A percentile compares a stretch with the other conserved stretches of the same genome.
Evolutionary conservation across 2,113 vertebrate genomes (phyloP).

Genomic region (Callocephalon fimbriatum): DNA sequence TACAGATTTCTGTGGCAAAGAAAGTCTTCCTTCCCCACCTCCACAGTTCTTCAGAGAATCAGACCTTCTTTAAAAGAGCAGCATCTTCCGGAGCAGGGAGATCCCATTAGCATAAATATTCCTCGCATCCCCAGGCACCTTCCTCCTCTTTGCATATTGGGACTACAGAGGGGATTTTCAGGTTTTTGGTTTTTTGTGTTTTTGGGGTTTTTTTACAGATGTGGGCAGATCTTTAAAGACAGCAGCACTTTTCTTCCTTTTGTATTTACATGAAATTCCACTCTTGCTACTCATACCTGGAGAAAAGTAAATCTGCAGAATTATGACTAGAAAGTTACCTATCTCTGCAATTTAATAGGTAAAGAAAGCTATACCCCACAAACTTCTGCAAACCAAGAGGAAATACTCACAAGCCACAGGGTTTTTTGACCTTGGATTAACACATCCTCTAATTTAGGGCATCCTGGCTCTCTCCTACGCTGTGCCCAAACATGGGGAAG

Average conservation of each 20-base stretch:
- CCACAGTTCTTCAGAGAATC: neutral
- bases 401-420: neutral
- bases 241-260: neutral
- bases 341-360: neutral
- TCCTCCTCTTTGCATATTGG: neutral
- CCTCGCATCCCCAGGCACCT: neutral
- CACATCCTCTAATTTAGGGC: neutral
- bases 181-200: accelerated
- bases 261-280: neutral
- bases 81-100: neutral
- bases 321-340: neutral
- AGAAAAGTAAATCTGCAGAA: neutral
- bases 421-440: neutral
- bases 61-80: neutral
- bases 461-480: neutral
- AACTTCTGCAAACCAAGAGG: neutral
- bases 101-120: neutral
- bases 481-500: neutral
- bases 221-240: neutral
- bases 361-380: neutral
- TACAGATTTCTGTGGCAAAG: neutral
- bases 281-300: neutral
- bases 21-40: neutral
- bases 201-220: neutral
- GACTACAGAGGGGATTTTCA: neutral